Conservation (phyloP, 2,797 vertebrate genomes). For the Sebastes dallii region DNA sequence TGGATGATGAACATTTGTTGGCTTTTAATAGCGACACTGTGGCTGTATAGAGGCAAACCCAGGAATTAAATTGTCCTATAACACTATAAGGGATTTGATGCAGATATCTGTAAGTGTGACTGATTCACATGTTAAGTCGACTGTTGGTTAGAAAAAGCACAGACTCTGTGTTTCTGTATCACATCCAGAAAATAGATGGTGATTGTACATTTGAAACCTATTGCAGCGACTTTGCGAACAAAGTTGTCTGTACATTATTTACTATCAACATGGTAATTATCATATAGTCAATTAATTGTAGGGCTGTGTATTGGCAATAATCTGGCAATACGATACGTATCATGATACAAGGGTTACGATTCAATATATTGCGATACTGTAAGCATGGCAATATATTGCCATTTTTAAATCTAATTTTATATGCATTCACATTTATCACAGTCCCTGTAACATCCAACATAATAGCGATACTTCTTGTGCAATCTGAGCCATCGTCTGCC, state of each 20-base stretch:
- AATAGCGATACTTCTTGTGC: accelerated
- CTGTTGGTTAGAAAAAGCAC: background rate
- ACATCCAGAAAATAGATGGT: background rate
- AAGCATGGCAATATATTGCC: too few relatives aligned
- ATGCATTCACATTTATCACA: too few relatives aligned
- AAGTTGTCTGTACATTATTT: background rate
- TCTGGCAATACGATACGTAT: too few relatives aligned
- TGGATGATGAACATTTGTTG: slow-evolving; percentile 33
- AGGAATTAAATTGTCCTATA: slow-evolving; percentile 1
- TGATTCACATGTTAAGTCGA: background rate
- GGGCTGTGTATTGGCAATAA: too few relatives aligned
- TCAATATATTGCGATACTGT: too few relatives aligned
- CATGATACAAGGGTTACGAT: too few relatives aligned
- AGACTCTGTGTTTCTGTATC: background rate
- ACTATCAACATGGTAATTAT: background rate
- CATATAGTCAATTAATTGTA: background rate
- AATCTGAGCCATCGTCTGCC: too few relatives aligned
- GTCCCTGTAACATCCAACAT: too few relatives aligned
- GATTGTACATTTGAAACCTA: slow-evolving; percentile 13
- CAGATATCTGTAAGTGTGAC: background rate
- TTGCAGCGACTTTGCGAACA: background rate
- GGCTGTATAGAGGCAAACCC: slow-evolving; percentile 1
- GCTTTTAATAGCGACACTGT: background rate
- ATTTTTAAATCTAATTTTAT: too few relatives aligned
- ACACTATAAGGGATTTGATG: slow-evolving; percentile 1